A percentile compares a stretch with the other conserved stretches of the same genome.
Conservation (phyloP, 1,140 invertebrate species). For the Myzus persicae region DNA sequence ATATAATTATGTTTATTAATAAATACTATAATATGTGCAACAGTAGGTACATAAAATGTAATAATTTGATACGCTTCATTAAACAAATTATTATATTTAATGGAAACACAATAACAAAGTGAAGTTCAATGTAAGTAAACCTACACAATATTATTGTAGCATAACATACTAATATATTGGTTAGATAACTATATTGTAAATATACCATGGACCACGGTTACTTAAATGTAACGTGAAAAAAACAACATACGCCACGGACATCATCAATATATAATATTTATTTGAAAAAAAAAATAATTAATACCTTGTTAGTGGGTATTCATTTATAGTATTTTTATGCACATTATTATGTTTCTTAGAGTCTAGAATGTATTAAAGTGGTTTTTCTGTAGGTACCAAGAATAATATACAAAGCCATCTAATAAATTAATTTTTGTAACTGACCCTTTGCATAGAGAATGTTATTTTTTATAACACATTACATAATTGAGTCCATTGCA, state of each 20-base stretch:
- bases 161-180: neutral
- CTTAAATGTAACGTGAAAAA: neutral
- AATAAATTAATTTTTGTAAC: constrained; percentile 22
- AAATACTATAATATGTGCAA: neutral
- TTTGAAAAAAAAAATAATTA: neutral
- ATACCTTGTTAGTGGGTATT: neutral
- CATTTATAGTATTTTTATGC: neutral
- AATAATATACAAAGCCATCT: neutral
- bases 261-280: neutral
- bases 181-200: neutral
- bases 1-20: too few relatives aligned
- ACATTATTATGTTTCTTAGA: neutral
- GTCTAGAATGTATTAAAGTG: neutral
- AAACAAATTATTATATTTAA: neutral
- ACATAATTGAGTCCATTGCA: neutral
- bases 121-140: neutral
- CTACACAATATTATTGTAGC: neutral
- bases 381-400: neutral
- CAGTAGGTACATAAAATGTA: too few relatives aligned
- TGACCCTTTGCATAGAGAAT: neutral
- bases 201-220: neutral
- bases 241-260: neutral
- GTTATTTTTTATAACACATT: neutral
- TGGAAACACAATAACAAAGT: neutral
- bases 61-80: too few relatives aligned